Percentiles rank a stretch among this genome's conserved stretches.
phyloP scores from a whole-genome alignment of 2,888 invertebrate genomes.

The Caenorhabditis macrosperma region DNA sequence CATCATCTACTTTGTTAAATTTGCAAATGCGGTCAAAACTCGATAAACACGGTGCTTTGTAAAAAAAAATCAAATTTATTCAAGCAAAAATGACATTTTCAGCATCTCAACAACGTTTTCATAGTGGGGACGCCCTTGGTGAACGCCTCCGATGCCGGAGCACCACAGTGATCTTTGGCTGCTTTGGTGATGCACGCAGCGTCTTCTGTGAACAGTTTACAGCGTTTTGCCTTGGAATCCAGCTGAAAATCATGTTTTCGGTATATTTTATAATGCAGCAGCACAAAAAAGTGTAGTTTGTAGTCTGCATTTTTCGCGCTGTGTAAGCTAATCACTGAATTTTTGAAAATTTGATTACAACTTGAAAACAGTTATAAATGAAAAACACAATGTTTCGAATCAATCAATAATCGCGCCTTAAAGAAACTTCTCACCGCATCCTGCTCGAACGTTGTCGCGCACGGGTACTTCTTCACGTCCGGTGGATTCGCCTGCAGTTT shows the following conservation, averaged over 20 bases:
- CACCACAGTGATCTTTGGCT: constrained; percentile 20
- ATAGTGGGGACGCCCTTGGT: constrained; percentile 18
- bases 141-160: constrained; percentile 12
- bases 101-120: constrained; percentile 38
- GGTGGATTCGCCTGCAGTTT: constrained; percentile 20
- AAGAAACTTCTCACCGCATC: constrained; percentile 18
- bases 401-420: no score
- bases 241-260: constrained; percentile 23
- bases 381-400: no score
- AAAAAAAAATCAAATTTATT: no score
- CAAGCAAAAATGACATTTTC: not conserved
- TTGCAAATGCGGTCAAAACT: not conserved
- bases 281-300: not conserved
- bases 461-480: constrained; percentile 4
- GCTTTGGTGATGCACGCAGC: constrained; percentile 6
- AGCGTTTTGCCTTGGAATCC: constrained; percentile 23
- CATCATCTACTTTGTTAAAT: not conserved
- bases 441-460: constrained; percentile 9
- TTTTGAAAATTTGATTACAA: not conserved
- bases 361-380: no score
- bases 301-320: no score
- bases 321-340: no score
- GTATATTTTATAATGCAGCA: not conserved
- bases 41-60: not conserved
- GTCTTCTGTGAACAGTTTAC: constrained; percentile 33